These are phyloP conservation scores for Yoshiicerus persimilis DNA, from an alignment of 1,140 invertebrate genomes.

Conservation along the genomic window DNA sequence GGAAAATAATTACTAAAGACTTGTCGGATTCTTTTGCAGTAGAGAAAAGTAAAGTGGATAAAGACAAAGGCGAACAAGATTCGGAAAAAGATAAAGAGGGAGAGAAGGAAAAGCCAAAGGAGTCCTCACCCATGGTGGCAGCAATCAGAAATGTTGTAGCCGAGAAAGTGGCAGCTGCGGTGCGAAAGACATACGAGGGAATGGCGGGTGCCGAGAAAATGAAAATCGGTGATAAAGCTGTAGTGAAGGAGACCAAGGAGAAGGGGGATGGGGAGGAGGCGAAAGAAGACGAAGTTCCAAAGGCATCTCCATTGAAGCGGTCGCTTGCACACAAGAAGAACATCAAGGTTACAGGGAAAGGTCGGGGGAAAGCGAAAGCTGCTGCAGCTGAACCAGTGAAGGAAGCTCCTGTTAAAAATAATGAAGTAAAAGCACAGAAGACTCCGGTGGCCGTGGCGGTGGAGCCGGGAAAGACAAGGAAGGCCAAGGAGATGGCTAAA, in stretches of 20 bases:
- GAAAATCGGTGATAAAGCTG: neutral
- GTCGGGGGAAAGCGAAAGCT: neutral
- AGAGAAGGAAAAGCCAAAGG: neutral
- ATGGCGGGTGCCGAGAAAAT: neutral
- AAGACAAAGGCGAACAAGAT: neutral
- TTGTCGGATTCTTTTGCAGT: neutral
- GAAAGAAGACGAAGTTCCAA: neutral
- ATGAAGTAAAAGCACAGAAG: neutral
- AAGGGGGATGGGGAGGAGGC: neutral
- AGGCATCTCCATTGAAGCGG: neutral
- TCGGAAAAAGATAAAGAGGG: neutral
- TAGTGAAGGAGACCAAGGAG: neutral
- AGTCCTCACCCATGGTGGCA: neutral
- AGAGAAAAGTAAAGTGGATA: neutral
- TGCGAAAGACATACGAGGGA: slow-evolving; percentile 36
- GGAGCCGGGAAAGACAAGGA: neutral
- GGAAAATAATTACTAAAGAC: too few species aligned
- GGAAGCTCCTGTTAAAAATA: too few species aligned
- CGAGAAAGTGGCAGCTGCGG: slow-evolving; percentile 29
- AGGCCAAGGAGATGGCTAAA: neutral
- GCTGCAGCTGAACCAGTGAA: neutral
- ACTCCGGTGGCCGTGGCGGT: neutral
- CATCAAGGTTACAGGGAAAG: neutral
- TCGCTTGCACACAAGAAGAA: neutral
- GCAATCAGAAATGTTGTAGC: neutral